Evolutionary conservation across 1,140 invertebrate genomes (phyloP).

Genomic region (Sminthurinus signatus): DNA sequence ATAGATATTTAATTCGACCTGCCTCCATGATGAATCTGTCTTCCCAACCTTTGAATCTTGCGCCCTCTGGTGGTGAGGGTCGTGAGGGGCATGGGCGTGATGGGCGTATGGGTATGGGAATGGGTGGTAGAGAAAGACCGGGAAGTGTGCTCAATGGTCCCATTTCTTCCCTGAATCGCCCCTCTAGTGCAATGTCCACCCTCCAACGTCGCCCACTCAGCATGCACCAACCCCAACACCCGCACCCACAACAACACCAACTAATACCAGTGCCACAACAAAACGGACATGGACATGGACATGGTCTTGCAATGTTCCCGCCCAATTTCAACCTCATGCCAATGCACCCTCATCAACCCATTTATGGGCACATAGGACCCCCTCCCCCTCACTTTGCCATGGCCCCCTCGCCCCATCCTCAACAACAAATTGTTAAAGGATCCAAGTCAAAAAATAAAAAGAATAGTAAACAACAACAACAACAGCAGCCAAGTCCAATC

Average conservation of each 20-base stretch:
- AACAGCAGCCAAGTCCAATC: slow-evolving; percentile 40
- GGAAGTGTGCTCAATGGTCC: slow-evolving; percentile 40
- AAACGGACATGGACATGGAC: slow-evolving; percentile 34
- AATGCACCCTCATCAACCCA: slow-evolving; percentile 40
- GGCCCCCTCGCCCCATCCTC: too few species aligned
- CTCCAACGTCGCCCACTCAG: slow-evolving; percentile 38
- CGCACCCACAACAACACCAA: slow-evolving; percentile 35
- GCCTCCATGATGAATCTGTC: slow-evolving; percentile 42
- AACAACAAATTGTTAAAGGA: slow-evolving; percentile 24
- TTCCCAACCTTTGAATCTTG: slow-evolving; percentile 32
- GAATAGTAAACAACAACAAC: slow-evolving; percentile 12
- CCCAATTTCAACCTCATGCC: slow-evolving; percentile 37
- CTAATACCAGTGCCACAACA: slow-evolving; percentile 40
- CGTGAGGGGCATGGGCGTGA: too few species aligned
- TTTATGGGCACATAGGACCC: slow-evolving; percentile 42
- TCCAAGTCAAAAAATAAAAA: slow-evolving; percentile 39
- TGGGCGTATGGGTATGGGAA: too few species aligned
- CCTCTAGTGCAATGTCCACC: slow-evolving; percentile 40
- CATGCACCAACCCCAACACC: slow-evolving; percentile 35
- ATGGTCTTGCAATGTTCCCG: too few species aligned
- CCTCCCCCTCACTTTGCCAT: slow-evolving; percentile 37
- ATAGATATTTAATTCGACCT: slow-evolving; percentile 38
- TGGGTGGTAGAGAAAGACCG: too few species aligned
- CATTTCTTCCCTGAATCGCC: slow-evolving; percentile 42
- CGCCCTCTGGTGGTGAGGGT: slow-evolving; percentile 34